Percentiles rank a stretch among this genome's conserved stretches.
These are phyloP conservation scores for Collichthys lucidus DNA, from an alignment of 2,113 vertebrate species.

Conservation along the genomic window DNA sequence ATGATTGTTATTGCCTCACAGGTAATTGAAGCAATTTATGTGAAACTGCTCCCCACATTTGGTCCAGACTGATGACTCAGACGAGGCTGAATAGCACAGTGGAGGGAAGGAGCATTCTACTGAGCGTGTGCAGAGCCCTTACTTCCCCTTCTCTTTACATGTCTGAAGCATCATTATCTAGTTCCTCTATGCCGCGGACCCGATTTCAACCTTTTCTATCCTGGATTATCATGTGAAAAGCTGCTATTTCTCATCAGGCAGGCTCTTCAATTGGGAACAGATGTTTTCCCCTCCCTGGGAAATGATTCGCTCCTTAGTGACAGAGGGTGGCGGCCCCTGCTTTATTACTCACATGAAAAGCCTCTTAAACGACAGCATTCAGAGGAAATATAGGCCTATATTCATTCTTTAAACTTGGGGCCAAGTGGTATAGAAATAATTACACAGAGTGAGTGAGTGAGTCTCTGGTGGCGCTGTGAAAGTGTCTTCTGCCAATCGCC, in stretches of 20 bases:
- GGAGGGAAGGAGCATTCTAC: conserved; percentile 6
- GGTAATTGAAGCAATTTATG: conserved; percentile 56
- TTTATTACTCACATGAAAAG: conserved; percentile 83
- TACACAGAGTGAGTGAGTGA: conserved; percentile 56
- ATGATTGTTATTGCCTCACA: conserved; percentile 52
- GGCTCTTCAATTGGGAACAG: conserved; percentile 79
- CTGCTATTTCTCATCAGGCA: conserved; percentile 63
- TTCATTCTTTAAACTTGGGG: conserved; percentile 78
- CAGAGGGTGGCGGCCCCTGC: conserved; percentile 71
- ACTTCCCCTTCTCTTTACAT: conserved; percentile 52
- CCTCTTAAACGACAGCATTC: conserved; percentile 78
- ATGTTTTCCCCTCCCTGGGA: conserved; percentile 79
- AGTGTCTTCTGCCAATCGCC: conserved; percentile 46
- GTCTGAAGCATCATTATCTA: conserved; percentile 61
- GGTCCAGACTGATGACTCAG: conserved; percentile 37
- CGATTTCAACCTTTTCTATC: conserved; percentile 72
- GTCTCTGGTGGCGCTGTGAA: conserved; percentile 52
- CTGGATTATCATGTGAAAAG: conserved; percentile 78
- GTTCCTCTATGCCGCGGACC: conserved; percentile 62
- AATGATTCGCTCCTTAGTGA: conserved; percentile 78
- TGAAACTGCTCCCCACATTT: conserved; percentile 40
- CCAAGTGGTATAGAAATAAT: conserved; percentile 80
- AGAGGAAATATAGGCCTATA: conserved; percentile 80
- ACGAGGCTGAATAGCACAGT: conserved; percentile 18
- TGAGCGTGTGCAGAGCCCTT: neutral